Base-by-base conservation (phyloP, 2,888 invertebrate genomes). In the Morpho helenor region DNA sequence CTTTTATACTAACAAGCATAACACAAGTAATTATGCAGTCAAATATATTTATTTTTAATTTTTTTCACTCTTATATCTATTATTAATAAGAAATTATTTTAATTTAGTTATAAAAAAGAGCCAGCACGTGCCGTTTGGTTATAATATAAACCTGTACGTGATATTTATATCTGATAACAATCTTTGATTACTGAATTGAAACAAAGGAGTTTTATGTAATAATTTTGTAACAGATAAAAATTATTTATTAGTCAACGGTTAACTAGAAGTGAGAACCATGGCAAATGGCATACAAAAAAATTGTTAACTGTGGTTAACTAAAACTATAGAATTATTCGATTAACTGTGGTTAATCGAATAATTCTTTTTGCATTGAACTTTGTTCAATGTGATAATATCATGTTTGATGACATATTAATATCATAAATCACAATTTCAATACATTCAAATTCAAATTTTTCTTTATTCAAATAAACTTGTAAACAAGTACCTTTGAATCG, bases 1-100 rank as follows among this genome's bases (percentile, higher is more conserved):
- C 57, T 59, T 63, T 49, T 63, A 63, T 63, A 63, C 49, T 31
- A 22, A 56, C 53, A 47, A 7, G 9, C 46, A 45, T 7, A 43
- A 54, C 44, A 46, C 54, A 55, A 40, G 52, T 50, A 22, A 8
- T 8, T 49, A 39, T 57, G 10, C 44, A 22, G 16, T 3, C n/a
- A 10, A 56, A 31, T 43, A 49, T 49, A 7, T 39, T 8, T 39
- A 1, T 16, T 7, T 42, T 23, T 48, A 7, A 6, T 2, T 2
- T 55, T n/a, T 44, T 55, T 57, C 40, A 41, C 6, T 41, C 23
- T 55, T 63, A 63, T 44, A 51, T 16, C 0, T 6, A 7, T 7
- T n/a, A 2, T 1, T 3, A 0, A 43, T 51, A 63, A 59, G 31
- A 44, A 23, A 7, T 44, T 55, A 16, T 49, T 49, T 44, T 7